Conservation (phyloP, 2,113 vertebrate genomes). For the Carlito syrichta region DNA sequence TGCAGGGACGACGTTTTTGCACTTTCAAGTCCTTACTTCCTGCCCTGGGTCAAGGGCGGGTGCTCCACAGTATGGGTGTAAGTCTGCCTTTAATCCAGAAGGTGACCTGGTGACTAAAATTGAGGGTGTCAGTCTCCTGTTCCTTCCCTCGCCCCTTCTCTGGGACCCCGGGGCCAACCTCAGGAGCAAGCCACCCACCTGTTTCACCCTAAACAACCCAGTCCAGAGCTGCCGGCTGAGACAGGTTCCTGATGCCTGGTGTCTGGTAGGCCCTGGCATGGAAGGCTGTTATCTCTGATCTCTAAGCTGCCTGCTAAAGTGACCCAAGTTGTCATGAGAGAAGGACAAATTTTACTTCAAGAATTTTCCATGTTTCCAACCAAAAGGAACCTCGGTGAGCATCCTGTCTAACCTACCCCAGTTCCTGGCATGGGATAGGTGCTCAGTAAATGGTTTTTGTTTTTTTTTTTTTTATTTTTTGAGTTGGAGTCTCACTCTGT, state of each 20-base stretch:
- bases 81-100: not conserved
- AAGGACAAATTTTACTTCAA: slow-evolving; percentile 15
- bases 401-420: not conserved
- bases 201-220: slow-evolving; percentile 48
- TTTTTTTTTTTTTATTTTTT: no score
- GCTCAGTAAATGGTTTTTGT: not conserved
- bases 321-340: not conserved
- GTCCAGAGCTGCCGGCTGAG: not conserved
- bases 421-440: not conserved
- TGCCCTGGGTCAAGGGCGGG: not conserved
- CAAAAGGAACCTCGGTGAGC: not conserved
- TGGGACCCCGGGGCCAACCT: not conserved
- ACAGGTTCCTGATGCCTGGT: slow-evolving; percentile 33
- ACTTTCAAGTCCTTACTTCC: not conserved
- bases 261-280: not conserved
- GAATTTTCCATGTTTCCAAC: not conserved
- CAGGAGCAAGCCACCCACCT: not conserved
- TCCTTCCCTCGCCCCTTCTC: not conserved
- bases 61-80: not conserved
- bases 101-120: not conserved
- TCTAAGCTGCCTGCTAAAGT: not conserved
- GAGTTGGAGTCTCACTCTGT: no score
- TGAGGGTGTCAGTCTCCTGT: not conserved
- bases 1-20: no score
- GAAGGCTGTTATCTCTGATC: not conserved